Evolutionary conservation across 1,140 invertebrate genomes (phyloP).

Genomic region (Drosophila kohkoa): DNA sequence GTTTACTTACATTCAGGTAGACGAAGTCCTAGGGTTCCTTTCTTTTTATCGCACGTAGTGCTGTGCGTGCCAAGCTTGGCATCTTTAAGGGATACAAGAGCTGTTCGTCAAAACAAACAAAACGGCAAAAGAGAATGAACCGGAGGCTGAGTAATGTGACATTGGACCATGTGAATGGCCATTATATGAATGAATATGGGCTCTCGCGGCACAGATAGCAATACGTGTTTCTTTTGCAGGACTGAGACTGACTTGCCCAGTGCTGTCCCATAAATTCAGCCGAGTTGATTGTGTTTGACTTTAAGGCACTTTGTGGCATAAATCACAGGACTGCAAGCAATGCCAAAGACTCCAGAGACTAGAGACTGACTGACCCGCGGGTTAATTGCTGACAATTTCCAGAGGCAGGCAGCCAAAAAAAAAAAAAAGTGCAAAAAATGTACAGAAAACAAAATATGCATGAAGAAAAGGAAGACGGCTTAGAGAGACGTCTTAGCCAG

Average conservation of each 20-base stretch:
- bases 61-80: conserved; percentile 1
- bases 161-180: conserved; percentile 41
- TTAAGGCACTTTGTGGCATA: conserved; percentile 69
- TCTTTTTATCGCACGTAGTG: neutral
- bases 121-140: neutral
- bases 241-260: conserved; percentile 10
- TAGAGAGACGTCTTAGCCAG: conserved; percentile 48
- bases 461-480: conserved; percentile 26
- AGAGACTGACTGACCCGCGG: conserved; percentile 68
- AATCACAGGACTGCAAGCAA: conserved; percentile 61
- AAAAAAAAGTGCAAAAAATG: conserved; percentile 8
- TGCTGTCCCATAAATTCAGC: conserved; percentile 52
- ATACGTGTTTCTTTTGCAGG: conserved; percentile 16
- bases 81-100: neutral
- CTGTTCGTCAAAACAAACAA: conserved; percentile 38
- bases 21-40: neutral
- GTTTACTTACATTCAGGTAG: conserved; percentile 34
- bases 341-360: conserved; percentile 14
- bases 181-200: conserved; percentile 48
- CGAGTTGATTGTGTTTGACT: conserved; percentile 73
- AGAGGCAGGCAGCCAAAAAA: conserved; percentile 30
- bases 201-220: neutral
- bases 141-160: conserved; percentile 52
- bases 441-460: neutral
- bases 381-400: conserved; percentile 82